Evolutionary conservation across 2,113 vertebrate species (phyloP), one percentile per base, ranked within the genome.

Genomic region (Anguilla rostrata): DNA sequence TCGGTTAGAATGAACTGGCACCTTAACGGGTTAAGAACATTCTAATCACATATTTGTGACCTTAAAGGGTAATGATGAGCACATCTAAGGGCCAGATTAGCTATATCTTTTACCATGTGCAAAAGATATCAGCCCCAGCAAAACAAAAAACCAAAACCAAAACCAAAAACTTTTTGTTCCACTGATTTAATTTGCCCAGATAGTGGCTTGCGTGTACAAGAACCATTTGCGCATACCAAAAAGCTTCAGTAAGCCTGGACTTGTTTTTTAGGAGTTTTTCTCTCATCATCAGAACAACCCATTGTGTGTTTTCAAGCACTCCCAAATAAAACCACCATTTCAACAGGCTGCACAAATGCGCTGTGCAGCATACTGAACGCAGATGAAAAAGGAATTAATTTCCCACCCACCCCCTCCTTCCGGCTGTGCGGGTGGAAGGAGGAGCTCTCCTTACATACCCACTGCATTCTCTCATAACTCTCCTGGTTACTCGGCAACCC

Each of bases 401-500:
- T 8, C 5, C 71, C 11, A 2, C 71, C 26, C 34, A 34, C 49
- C 49, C 12, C 12, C 49, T 1, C 49, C 71, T 75, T 75, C 71
- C 71, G 71, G n/a, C 71, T 0, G 29, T 75, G 71, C n/a, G 3
- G 71, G 71, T 34, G 71, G 34, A 39, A 80, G 78, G 29, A 80
- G 39, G 14, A 80, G 18, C 20, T 29, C 18, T 41, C 78, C 16
- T 80, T 29, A 29, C 71, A 75, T 34, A 34, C 5, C 71, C 71
- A 75, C 71, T 49, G 87, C 93, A 95, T 95, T 94, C 93, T 91
- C 89, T 88, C 85, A 88, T 83, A 88, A 78, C 63, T 87, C 90
- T 40, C 40, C 80, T 39, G 81, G 93, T 87, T 91, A 88, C 94
- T 90, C 90, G 92, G 93, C 92, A 96, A 95, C 94, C 82, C 86